A percentile compares a stretch with the other conserved stretches of the same genome.
phyloP scores from a whole-genome alignment of 2,797 vertebrate genomes.

The Parotocinclus haroldoi region DNA sequence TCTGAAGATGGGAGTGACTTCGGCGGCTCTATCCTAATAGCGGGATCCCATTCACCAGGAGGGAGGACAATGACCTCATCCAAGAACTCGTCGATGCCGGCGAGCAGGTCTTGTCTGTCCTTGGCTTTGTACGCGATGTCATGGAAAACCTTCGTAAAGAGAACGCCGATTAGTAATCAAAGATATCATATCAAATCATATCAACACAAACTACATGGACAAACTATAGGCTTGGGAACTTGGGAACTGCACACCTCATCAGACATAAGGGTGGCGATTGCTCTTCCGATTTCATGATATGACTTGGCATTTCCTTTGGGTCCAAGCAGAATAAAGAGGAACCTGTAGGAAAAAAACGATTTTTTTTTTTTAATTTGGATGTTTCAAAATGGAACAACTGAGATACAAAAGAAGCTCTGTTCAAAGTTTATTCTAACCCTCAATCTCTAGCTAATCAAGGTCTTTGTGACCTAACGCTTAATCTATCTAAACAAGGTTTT shows the following conservation, averaged over 20 bases:
- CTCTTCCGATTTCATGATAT: slow-evolving; percentile 95
- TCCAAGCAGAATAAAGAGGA: slow-evolving; percentile 94
- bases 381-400: neutral
- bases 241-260: slow-evolving; percentile 89
- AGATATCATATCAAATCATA: neutral
- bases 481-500: neutral
- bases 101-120: slow-evolving; percentile 91
- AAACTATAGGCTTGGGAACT: neutral
- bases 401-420: neutral
- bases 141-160: slow-evolving; percentile 83
- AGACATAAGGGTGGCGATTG: slow-evolving; percentile 96
- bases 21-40: slow-evolving; percentile 97
- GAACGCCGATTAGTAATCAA: slow-evolving; percentile 21
- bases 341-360: slow-evolving; percentile 65
- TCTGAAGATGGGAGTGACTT: slow-evolving; percentile 92
- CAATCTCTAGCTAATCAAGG: neutral
- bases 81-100: slow-evolving; percentile 96
- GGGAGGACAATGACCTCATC: slow-evolving; percentile 98
- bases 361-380: no score
- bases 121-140: slow-evolving; percentile 98
- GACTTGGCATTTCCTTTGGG: slow-evolving; percentile 98
- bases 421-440: neutral
- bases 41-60: slow-evolving; percentile 95
- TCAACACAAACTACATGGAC: neutral
- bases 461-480: neutral